A percentile compares a stretch with the other conserved stretches of the same genome.
Evolutionary conservation across 2,888 invertebrate species (phyloP).

Genomic region (Drosophila lacicola): DNA sequence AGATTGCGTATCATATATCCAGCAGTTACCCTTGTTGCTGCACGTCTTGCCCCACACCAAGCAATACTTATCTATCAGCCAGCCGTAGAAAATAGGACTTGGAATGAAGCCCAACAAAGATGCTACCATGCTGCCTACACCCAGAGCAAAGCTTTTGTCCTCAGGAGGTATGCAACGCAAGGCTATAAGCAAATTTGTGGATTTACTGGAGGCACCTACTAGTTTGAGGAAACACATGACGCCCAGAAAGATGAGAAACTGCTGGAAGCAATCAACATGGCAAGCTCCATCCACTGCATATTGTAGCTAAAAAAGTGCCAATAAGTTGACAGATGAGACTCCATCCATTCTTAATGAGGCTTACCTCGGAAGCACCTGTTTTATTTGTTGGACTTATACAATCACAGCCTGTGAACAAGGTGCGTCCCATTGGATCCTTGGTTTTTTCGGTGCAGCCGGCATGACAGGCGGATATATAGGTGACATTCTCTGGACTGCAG

Average conservation of each 20-base stretch:
- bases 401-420: constrained; percentile 52
- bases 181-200: constrained; percentile 87
- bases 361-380: constrained; percentile 23
- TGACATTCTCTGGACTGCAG: constrained; percentile 88
- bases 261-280: constrained; percentile 86
- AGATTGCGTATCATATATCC: constrained; percentile 89
- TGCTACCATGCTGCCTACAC: constrained; percentile 88
- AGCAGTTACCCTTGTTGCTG: constrained; percentile 89
- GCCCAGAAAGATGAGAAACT: constrained; percentile 86
- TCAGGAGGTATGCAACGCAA: constrained; percentile 88
- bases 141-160: constrained; percentile 89
- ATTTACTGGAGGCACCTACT: constrained; percentile 86
- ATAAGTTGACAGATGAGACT: not conserved
- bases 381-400: constrained; percentile 43
- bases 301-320: constrained; percentile 32
- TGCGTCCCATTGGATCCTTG: constrained; percentile 46
- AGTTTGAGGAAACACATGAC: constrained; percentile 87
- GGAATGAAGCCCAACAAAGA: constrained; percentile 90
- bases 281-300: constrained; percentile 85
- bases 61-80: constrained; percentile 88
- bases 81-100: constrained; percentile 90
- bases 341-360: not conserved
- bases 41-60: constrained; percentile 91
- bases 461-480: constrained; percentile 91
- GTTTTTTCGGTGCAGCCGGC: constrained; percentile 88